phyloP scores from a whole-genome alignment of 2,888 invertebrate genomes.

The Lissocephala sabroskyi region DNA sequence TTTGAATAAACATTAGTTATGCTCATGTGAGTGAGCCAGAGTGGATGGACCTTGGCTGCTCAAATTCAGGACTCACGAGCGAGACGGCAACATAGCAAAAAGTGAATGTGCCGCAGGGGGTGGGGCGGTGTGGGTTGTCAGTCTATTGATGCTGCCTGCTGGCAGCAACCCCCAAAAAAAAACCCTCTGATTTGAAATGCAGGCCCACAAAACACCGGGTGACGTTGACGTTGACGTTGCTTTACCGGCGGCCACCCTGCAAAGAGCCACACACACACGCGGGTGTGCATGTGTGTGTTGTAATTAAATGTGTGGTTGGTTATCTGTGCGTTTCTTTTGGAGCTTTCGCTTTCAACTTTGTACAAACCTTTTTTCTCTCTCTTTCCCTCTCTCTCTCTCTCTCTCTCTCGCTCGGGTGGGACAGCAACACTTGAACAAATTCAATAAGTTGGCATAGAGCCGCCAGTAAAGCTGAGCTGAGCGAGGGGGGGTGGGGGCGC shows the following conservation, averaged over 20 bases:
- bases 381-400: too few relatives aligned
- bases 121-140: too few relatives aligned
- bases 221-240: too few relatives aligned
- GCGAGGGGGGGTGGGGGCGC: too few relatives aligned
- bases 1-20: constrained; percentile 32
- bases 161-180: too few relatives aligned
- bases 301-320: constrained; percentile 45
- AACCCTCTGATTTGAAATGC: too few relatives aligned
- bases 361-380: constrained; percentile 50
- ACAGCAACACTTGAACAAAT: constrained; percentile 44
- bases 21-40: constrained; percentile 15
- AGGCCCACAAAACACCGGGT: too few relatives aligned
- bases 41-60: not conserved
- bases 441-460: constrained; percentile 28
- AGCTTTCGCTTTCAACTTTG: constrained; percentile 59
- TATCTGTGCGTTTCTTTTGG: constrained; percentile 30
- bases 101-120: too few relatives aligned
- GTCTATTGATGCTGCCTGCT: too few relatives aligned
- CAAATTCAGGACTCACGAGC: not conserved
- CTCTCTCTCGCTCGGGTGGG: constrained; percentile 9
- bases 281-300: constrained; percentile 22
- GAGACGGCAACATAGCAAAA: constrained; percentile 1
- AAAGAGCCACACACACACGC: too few relatives aligned
- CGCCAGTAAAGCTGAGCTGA: too few relatives aligned
- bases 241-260: too few relatives aligned